Evolutionary conservation across 2,888 invertebrate genomes (phyloP).

Genomic region (Mycalesis mineus): DNA sequence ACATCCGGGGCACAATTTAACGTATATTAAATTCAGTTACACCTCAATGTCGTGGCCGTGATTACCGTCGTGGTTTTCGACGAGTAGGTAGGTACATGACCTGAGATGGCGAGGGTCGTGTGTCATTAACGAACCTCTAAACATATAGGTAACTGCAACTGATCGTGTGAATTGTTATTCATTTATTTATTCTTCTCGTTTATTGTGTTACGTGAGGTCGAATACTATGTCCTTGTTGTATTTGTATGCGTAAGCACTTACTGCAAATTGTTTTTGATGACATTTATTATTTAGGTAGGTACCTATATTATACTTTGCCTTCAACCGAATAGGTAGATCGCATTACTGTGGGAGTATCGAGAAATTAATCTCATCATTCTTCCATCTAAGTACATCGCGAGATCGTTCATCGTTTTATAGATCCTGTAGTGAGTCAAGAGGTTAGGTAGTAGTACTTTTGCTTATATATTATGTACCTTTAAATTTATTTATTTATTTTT

Average conservation of each 20-base stretch:
- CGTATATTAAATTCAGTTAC: conserved; percentile 44
- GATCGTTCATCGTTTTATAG: no score
- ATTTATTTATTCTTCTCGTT: conserved; percentile 33
- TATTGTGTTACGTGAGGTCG: conserved; percentile 39
- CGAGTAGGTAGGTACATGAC: conserved; percentile 46
- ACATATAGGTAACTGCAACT: conserved; percentile 29
- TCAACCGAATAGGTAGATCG: no score
- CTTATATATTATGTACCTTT: no score
- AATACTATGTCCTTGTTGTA: conserved; percentile 24
- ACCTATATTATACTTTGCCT: no score
- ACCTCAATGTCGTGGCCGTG: conserved; percentile 69
- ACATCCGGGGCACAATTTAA: conserved; percentile 45
- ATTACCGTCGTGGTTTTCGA: conserved; percentile 27
- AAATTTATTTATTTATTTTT: no score
- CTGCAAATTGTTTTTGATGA: conserved; percentile 21
- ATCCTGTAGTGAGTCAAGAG: no score
- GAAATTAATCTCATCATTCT: no score
- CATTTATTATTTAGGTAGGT: background rate
- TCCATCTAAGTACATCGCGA: no score
- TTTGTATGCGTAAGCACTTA: conserved; percentile 16
- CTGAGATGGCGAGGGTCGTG: conserved; percentile 44
- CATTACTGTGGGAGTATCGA: no score
- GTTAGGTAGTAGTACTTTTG: no score
- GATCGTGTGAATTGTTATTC: conserved; percentile 36
- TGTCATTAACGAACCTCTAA: conserved; percentile 36